These are phyloP conservation scores for Psococerastis gibbosa DNA, from an alignment of 2,888 invertebrate genomes.

Conservation along the genomic window DNA sequence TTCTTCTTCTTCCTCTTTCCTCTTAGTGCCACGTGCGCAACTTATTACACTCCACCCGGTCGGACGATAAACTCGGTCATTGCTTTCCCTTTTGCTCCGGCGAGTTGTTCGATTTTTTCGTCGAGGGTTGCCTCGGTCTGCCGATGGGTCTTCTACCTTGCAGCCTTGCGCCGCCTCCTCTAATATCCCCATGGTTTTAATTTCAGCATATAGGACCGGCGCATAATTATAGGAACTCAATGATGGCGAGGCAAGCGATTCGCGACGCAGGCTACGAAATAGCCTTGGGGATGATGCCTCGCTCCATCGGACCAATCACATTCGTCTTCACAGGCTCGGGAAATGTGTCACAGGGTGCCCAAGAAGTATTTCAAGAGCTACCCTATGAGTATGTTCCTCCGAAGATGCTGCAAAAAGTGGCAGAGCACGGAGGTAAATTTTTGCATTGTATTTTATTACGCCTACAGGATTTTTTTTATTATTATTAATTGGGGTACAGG, in stretches of 20 bases:
- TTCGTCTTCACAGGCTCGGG: constrained; percentile 86
- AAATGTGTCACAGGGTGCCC: constrained; percentile 44
- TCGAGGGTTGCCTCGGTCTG: constrained; percentile 10
- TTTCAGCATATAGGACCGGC: constrained; percentile 86
- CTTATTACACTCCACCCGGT: too few relatives aligned
- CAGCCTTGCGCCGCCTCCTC: too few relatives aligned
- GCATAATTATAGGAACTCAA: constrained; percentile 94
- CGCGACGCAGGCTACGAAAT: constrained; percentile 99
- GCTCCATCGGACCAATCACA: constrained; percentile 90
- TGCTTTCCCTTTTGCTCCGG: too few relatives aligned
- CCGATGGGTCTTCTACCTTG: too few relatives aligned
- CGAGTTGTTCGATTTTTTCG: constrained; percentile 11
- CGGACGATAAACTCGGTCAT: too few relatives aligned
- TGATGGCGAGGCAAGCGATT: constrained; percentile 93
- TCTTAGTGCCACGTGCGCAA: too few relatives aligned
- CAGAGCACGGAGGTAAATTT: constrained; percentile 93
- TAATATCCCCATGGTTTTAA: too few relatives aligned
- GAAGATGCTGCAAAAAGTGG: constrained; percentile 83
- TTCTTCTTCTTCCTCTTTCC: too few relatives aligned
- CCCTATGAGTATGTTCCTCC: constrained; percentile 96
- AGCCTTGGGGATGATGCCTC: constrained; percentile 84
- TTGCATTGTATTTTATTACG: too few relatives aligned
- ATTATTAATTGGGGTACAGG: too few relatives aligned
- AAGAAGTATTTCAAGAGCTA: constrained; percentile 88
- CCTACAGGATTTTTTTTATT: too few relatives aligned